Evolutionary conservation across 1,140 invertebrate genomes (phyloP).

Genomic region (Andricus grossulariae): DNA sequence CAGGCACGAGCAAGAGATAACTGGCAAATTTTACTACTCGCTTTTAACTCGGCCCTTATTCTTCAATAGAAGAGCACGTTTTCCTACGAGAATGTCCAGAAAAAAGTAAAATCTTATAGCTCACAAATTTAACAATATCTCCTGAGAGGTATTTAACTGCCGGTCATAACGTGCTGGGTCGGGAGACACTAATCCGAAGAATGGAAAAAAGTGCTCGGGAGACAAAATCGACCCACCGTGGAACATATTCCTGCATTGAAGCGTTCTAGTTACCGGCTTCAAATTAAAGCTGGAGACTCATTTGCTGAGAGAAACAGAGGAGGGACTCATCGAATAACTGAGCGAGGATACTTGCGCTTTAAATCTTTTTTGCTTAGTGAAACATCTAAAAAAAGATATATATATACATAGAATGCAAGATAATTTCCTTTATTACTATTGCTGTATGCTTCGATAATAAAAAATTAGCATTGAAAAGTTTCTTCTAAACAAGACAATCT

Average conservation of each 20-base stretch:
- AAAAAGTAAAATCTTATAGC: slow-evolving; percentile 60
- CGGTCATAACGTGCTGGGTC: slow-evolving; percentile 43
- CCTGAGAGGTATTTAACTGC: slow-evolving; percentile 49
- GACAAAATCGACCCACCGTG: slow-evolving; percentile 27
- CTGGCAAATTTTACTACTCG: slow-evolving; percentile 58
- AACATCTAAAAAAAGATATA: no score
- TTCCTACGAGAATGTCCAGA: slow-evolving; percentile 47
- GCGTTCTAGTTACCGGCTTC: neutral
- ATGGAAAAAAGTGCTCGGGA: slow-evolving; percentile 15
- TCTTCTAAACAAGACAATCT: no score
- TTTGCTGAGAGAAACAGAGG: neutral
- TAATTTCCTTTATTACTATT: no score
- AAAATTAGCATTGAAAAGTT: no score
- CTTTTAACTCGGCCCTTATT: slow-evolving; percentile 47
- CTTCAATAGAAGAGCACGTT: slow-evolving; percentile 47
- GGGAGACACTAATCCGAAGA: neutral
- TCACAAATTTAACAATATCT: slow-evolving; percentile 64
- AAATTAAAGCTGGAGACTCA: slow-evolving; percentile 17
- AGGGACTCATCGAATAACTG: neutral
- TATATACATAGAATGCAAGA: no score
- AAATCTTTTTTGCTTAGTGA: neutral
- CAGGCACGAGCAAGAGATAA: slow-evolving; percentile 50
- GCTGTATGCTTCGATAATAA: no score
- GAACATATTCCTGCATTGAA: slow-evolving; percentile 10
- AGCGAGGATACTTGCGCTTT: neutral